Evolutionary conservation across 37 sponge, comb jelly and placozoan genomes (phyloP).

Genomic region (Haliclona indistincta): DNA sequence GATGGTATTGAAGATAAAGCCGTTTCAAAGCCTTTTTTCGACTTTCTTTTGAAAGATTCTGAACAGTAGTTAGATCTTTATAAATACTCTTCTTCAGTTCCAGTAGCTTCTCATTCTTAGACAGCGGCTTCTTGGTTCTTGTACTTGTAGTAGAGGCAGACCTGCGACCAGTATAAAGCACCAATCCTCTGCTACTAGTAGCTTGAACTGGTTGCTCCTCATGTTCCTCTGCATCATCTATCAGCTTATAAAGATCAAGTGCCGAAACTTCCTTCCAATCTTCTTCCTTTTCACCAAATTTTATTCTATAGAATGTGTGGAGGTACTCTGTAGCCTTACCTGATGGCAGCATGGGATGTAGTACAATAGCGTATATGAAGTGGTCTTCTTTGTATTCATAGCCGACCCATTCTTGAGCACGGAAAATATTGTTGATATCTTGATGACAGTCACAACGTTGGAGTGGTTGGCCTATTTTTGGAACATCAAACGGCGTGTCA

Average conservation of each 20-base stretch:
- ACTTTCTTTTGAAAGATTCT: neutral
- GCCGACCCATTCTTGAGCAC: slow-evolving; percentile 56
- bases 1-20: slow-evolving; percentile 54
- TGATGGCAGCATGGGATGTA: too few species aligned
- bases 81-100: neutral
- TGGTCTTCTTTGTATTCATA: slow-evolving; percentile 44
- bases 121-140: neutral
- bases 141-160: too few species aligned
- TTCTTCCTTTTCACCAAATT: neutral
- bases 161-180: too few species aligned
- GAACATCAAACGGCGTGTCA: neutral
- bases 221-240: neutral
- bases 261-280: neutral
- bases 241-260: neutral
- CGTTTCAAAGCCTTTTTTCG: slow-evolving; percentile 26
- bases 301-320: neutral
- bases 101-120: neutral
- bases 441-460: slow-evolving; percentile 49
- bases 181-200: too few species aligned
- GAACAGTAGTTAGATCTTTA: neutral
- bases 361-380: slow-evolving; percentile 41
- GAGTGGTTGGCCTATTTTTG: slow-evolving; percentile 29
- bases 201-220: neutral
- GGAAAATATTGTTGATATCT: slow-evolving; percentile 33
- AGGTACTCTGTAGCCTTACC: too few species aligned